Conservation (phyloP, 2,888 invertebrate genomes). For the Gastracanthus pulcherrimus region DNA sequence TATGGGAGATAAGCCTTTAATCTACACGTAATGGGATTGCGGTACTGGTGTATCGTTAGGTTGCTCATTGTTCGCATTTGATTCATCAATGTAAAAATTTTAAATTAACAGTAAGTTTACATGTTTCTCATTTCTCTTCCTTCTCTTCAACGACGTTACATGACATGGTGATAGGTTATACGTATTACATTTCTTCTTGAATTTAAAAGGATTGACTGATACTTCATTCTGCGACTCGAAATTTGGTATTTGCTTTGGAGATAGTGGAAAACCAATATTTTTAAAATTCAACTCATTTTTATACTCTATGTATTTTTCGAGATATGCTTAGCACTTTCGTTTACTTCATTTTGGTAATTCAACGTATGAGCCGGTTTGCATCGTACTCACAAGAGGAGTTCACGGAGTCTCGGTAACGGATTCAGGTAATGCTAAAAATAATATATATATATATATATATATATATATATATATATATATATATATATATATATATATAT, state of each 20-base stretch:
- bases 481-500: no score
- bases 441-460: no score
- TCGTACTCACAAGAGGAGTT: no score
- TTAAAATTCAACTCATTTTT: constrained; percentile 55
- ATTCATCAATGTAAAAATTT: constrained; percentile 45
- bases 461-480: no score
- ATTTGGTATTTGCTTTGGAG: constrained; percentile 55
- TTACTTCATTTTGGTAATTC: no score
- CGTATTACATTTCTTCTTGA: background rate
- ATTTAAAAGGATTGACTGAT: background rate
- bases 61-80: no score
- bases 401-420: no score
- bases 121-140: constrained; percentile 55
- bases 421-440: no score
- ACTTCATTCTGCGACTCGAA: background rate
- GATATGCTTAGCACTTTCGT: constrained; percentile 43
- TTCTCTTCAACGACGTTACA: constrained; percentile 59
- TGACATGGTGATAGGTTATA: no score
- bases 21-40: no score
- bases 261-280: constrained; percentile 60
- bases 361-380: no score
- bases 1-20: constrained; percentile 52
- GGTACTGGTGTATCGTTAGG: no score
- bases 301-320: constrained; percentile 55
- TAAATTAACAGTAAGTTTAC: constrained; percentile 37